Evolutionary conservation across 1,140 invertebrate genomes (phyloP), one percentile per base, ranked within the genome.

Genomic region (Pachypeltis micranthus): DNA sequence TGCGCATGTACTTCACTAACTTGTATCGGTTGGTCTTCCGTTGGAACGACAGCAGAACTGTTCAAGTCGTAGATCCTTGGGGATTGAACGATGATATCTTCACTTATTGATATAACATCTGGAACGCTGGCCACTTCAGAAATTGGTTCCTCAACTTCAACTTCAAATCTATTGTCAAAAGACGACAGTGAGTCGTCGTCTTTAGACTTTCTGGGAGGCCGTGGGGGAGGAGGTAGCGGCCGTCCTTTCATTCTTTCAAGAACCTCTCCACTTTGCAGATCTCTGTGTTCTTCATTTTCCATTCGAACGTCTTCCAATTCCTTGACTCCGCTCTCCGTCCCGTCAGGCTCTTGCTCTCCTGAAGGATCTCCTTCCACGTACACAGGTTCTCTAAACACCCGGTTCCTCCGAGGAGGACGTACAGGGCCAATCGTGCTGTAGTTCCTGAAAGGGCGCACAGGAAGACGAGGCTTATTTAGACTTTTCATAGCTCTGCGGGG

Each of bases 201-300:
- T 63, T 68, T 77, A 67, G 74, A 72, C 73, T 76, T 73, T 69
- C 87, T 76, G 0, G 87, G 86, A 34, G 88, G 88, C 55, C 87
- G 75, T 3, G 88, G 88, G 0, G 88, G 88, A 10, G 88, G 82
- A n/a, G 88, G 88, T 61, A 91, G 70, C 0, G 88, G 88, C 65
- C 88, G 78, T 63, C 83, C 81, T 74, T 87, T 87, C 79, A 91
- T 90, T 75, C 86, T 90, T 68, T 81, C 83, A 1, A 89, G 77
- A 10, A 88, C 77, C 61, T 84, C 81, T 14, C 83, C 85, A 19
- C 85, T 86, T 58, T 83, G 79, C 29, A 88, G 70, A 69, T 85
- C 76, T 71, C 77, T 82, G 26, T 76, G 78, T 54, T 76, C 69
- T 72, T 78, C 39, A 71, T 68, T 63, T 70, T 76, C 65, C 71